Base-by-base conservation (phyloP, 2,888 invertebrate species). In the Cataglyphis cursor region DNA sequence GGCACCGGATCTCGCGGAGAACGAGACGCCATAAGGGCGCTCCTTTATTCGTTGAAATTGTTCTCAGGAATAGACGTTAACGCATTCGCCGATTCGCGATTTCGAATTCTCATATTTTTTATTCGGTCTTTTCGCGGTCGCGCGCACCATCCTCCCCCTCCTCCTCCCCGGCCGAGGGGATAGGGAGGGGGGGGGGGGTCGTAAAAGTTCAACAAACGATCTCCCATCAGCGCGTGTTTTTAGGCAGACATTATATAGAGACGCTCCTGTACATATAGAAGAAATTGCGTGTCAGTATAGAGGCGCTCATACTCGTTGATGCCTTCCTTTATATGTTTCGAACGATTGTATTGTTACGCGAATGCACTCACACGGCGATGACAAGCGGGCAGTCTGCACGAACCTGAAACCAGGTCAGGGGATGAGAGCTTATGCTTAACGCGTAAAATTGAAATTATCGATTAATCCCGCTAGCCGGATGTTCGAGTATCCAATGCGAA, bases 401-500 rank as follows among this genome's bases (percentile, higher is more conserved):
- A 87, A 86, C 86, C 82, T 84, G 81, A 80, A 93, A 92, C 88
- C 90, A 89, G 93, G 93, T 93, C 93, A 93, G 89, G 90, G 89
- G 89, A 89, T 84, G 91, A 87, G 88, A 87, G 90, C 87, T 91
- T 88, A 87, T 90, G 91, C 90, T 92, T 88, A 91, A 91, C 92
- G 92, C 91, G 91, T 93, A 91, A 92, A 93, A 92, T 92, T 90
- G 90, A 89, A 92, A 89, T 90, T 93, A 93, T 93, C 92, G 93
- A 93, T 92, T 92, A 91, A 92, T 93, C 91, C 89, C 90, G 78
- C 90, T 86, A 85, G 90, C 85, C 87, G 90, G 84, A 85, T 85
- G 81, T 88, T 87, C 87, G 85, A 87, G 86, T 83, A 82, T 64
- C 51, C 62, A 78, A 68, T 65, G 31, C 78, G 82, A 76, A 78